These are phyloP conservation scores for Athene noctua DNA, from an alignment of 2,113 vertebrate species.

Conservation along the genomic window DNA sequence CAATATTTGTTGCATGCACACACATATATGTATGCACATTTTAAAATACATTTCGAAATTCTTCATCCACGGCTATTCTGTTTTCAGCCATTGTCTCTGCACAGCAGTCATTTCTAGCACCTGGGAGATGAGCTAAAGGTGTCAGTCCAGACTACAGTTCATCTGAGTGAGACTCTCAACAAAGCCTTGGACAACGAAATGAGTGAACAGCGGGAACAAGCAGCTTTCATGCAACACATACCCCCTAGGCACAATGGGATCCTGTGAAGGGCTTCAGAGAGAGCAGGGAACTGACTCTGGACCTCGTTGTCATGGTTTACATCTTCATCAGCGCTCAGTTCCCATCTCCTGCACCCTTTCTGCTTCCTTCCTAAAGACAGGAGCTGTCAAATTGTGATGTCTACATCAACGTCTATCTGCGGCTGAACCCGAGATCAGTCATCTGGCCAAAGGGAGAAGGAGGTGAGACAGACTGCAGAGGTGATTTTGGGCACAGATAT, in stretches of 20 bases:
- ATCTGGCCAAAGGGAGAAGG: neutral
- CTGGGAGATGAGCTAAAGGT: neutral
- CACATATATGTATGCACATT: fast-evolving
- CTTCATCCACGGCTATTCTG: fast-evolving
- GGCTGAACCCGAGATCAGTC: neutral
- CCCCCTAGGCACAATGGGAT: neutral
- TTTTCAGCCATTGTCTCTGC: neutral
- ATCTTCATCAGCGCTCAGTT: fast-evolving
- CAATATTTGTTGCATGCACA: neutral
- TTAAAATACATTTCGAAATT: neutral
- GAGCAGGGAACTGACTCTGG: neutral
- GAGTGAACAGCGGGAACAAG: neutral
- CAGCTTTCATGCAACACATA: neutral
- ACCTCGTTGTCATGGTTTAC: fast-evolving
- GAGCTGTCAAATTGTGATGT: neutral
- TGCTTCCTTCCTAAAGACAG: neutral
- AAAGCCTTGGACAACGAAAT: fast-evolving
- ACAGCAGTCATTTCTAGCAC: neutral
- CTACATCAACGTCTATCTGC: neutral
- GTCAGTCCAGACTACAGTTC: neutral
- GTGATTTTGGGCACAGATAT: neutral
- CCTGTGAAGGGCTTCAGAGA: neutral
- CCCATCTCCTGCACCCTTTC: neutral
- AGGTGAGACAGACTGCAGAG: neutral
- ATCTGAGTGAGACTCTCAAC: neutral